Conservation (phyloP, 2,113 vertebrate genomes). For the Coregonus clupeaformis region DNA sequence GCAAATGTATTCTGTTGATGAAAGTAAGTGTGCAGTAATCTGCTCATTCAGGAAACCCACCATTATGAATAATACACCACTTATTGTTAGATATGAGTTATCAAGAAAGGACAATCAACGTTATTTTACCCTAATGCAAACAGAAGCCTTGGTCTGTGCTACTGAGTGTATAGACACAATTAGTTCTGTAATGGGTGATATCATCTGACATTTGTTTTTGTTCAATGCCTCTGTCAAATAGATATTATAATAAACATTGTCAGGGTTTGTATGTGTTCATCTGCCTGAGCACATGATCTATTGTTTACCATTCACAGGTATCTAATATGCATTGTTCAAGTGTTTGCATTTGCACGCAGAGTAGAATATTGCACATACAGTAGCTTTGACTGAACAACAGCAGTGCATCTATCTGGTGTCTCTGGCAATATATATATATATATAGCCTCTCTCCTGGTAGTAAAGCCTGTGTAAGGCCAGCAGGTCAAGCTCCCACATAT, state of each 20-base stretch:
- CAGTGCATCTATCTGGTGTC: conserved; percentile 27
- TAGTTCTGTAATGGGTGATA: not conserved
- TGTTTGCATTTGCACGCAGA: conserved; percentile 1
- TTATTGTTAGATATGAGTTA: not conserved
- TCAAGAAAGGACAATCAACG: conserved; percentile 9
- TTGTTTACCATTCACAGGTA: not conserved
- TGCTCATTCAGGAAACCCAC: conserved; percentile 19
- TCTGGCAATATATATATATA: not conserved
- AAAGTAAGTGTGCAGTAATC: conserved; percentile 3
- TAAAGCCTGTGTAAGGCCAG: conserved; percentile 37
- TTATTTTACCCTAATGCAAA: not conserved
- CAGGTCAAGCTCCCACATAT: conserved; percentile 54
- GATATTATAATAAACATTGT: not conserved
- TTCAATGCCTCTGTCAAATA: no score
- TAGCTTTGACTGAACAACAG: conserved; percentile 22
- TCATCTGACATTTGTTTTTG: not conserved
- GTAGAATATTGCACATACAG: conserved; percentile 7
- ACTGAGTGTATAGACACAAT: not conserved
- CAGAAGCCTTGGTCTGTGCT: not conserved
- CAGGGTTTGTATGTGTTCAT: not conserved
- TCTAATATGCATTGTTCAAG: not conserved
- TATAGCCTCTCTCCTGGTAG: conserved; percentile 39
- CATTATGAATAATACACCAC: not conserved
- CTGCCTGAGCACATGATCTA: not conserved
- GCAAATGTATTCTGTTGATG: conserved; percentile 2